These are phyloP conservation scores for Spea hammondii DNA, from an alignment of 2,797 vertebrate genomes.

Conservation along the genomic window DNA sequence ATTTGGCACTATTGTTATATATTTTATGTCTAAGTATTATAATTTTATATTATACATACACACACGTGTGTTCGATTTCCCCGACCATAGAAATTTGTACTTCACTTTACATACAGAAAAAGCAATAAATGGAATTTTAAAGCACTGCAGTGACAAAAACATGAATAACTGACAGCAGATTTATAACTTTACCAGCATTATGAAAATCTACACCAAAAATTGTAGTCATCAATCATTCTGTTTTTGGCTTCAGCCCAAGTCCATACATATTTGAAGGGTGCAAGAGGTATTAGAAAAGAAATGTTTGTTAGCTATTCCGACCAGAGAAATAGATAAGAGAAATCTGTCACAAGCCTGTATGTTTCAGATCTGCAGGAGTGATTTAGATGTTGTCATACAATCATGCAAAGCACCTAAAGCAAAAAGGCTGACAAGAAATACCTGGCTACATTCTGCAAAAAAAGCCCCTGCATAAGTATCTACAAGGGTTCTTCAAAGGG, in stretches of 20 bases:
- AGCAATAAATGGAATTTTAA: constrained; percentile 17
- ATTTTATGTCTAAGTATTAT: no score
- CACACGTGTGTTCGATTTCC: no score
- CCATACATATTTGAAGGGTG: background rate
- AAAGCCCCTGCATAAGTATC: constrained; percentile 1
- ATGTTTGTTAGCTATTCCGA: background rate
- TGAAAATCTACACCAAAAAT: constrained; percentile 10
- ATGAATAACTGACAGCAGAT: constrained; percentile 6
- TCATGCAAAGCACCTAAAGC: constrained; percentile 41
- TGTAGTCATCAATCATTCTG: constrained; percentile 33
- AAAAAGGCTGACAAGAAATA: constrained; percentile 27
- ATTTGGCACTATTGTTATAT: no score
- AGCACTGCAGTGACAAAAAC: constrained; percentile 8
- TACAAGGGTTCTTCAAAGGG: constrained; percentile 30
- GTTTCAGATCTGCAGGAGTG: constrained; percentile 34
- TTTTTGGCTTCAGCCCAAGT: background rate
- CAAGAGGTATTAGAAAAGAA: background rate
- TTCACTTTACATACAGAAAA: constrained; percentile 9
- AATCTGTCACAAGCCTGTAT: constrained; percentile 23
- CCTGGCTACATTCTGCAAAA: constrained; percentile 6
- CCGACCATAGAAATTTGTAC: background rate
- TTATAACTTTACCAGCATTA: background rate
- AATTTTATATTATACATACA: no score
- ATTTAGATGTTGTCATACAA: constrained; percentile 31
- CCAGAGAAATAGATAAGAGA: constrained; percentile 7